Base-by-base conservation (phyloP, 2,797 vertebrate species). In the Setipinna tenuifilis region DNA sequence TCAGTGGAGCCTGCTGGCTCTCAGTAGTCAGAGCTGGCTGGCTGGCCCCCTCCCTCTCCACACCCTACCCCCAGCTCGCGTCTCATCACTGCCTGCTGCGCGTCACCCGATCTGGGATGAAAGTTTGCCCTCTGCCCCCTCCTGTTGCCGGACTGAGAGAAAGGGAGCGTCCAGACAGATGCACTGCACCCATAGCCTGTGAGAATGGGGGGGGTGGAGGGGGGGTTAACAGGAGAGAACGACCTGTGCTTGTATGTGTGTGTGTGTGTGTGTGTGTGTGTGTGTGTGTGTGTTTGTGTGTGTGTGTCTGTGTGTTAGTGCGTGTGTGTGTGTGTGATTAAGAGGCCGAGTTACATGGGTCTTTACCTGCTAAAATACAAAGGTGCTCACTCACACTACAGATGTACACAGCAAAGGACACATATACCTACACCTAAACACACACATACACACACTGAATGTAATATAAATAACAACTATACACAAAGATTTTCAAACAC, bases 101-200 rank as follows among this genome's bases (percentile, higher is more conserved):
- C 0, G 90, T 88, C 87, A 89, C 68, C 82, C 71, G 88, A 90
- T 89, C 87, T 58, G 83, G 81, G 88, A 88, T 90, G 87, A 90
- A 90, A 90, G 90, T 86, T 84, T 90, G 90, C 84, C 82, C 48
- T 80, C 87, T 86, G 85, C 83, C 82, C 68, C 68, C 68, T 75
- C 62, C 28, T 17, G 88, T 85, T 48, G 86, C 85, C 83, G 82
- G 85, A 85, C 83, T 75, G 11, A 35, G 86, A 85, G 87, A 87
- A 89, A 86, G 84, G 80, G 85, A 88, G 87, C 85, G 85, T 85
- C 48, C 83, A 90, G 87, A 83, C 68, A 75, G 68, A 75, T 28
- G 65, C 31, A 17, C 68, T 11, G 84, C 83, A 85, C 28, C 84
- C 85, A 84, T 44, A 80, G 88, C 88, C 88, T 87, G 85, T 85